Conservation (phyloP, 2,797 vertebrate species). For the Adrianichthys oophorus region DNA sequence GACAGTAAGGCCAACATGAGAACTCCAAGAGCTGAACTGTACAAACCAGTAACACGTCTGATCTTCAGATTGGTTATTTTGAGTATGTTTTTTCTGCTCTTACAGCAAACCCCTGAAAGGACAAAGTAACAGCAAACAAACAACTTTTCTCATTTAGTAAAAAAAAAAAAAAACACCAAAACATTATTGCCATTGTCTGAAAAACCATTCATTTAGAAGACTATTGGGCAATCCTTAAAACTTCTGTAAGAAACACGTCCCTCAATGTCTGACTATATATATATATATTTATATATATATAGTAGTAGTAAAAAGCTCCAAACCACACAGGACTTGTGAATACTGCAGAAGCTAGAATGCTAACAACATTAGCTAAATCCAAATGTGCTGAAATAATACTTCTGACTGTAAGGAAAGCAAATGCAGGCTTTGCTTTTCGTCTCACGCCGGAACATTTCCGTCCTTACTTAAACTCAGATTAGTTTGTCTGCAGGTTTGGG, state of each 20-base stretch:
- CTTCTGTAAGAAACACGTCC: slow-evolving; percentile 56
- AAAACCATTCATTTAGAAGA: slow-evolving; percentile 51
- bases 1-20: slow-evolving; percentile 84
- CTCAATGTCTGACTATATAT: slow-evolving; percentile 56
- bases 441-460: slow-evolving; percentile 44
- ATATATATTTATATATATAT: slow-evolving; percentile 50
- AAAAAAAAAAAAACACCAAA: slow-evolving; percentile 35
- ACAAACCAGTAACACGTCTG: slow-evolving; percentile 76
- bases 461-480: slow-evolving; percentile 41
- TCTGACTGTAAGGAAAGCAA: slow-evolving; percentile 27
- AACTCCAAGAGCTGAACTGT: slow-evolving; percentile 78
- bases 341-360: slow-evolving; percentile 44
- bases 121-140: slow-evolving; percentile 3
- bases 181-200: slow-evolving; percentile 65
- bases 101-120: slow-evolving; percentile 46
- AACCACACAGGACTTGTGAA: slow-evolving; percentile 47
- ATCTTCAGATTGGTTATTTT: slow-evolving; percentile 45
- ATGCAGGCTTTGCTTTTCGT: slow-evolving; percentile 40
- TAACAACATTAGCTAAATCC: slow-evolving; percentile 42
- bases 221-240: slow-evolving; percentile 48
- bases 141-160: slow-evolving; percentile 4
- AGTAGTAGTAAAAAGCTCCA: slow-evolving; percentile 65
- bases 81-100: slow-evolving; percentile 45
- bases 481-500: slow-evolving; percentile 48
- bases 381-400: slow-evolving; percentile 31